Conservation (phyloP, 2,113 vertebrate species). For the Theristicus caerulescens region DNA sequence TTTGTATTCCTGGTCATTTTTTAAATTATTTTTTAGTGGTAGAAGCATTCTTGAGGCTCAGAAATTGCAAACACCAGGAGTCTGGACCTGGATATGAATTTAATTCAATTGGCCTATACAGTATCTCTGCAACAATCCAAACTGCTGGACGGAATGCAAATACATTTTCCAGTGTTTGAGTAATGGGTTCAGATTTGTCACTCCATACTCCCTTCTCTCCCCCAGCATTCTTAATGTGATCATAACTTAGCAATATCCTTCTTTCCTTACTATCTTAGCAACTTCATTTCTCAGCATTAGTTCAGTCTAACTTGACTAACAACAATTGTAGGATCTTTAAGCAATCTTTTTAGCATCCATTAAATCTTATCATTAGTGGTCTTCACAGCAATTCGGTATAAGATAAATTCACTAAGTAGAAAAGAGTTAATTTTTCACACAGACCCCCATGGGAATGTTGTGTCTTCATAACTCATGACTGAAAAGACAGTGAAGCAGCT, state of each 20-base stretch:
- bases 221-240: not conserved
- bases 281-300: not conserved
- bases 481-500: conserved; percentile 25
- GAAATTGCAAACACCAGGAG: not conserved
- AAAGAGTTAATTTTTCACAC: conserved; percentile 52
- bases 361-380: conserved; percentile 38
- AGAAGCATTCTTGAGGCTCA: not conserved
- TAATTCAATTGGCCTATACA: not conserved
- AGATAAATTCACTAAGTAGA: not conserved
- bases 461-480: conserved; percentile 34
- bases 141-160: not conserved
- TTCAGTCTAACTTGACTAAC: conserved; percentile 2
- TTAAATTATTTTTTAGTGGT: not conserved
- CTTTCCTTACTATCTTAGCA: not conserved
- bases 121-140: not conserved
- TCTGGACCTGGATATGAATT: not conserved
- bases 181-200: not conserved
- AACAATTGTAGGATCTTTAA: conserved; percentile 18
- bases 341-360: not conserved
- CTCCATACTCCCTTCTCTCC: not conserved
- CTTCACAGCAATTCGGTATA: not conserved
- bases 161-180: not conserved
- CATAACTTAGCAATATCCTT: not conserved
- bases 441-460: not conserved
- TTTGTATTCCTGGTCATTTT: not conserved